These are phyloP conservation scores for Aquatica leii DNA, from an alignment of 2,888 invertebrate genomes.

Conservation along the genomic window DNA sequence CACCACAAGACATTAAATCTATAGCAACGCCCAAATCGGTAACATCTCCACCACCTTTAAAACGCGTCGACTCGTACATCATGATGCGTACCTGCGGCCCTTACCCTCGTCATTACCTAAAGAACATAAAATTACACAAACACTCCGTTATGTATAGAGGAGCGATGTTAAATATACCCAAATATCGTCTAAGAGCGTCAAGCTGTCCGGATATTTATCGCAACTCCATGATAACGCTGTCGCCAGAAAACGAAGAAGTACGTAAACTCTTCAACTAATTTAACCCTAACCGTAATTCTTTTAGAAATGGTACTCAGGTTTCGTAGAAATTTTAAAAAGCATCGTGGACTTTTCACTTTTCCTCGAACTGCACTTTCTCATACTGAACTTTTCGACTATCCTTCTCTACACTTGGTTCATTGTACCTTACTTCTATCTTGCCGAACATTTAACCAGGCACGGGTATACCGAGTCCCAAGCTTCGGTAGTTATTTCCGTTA, in stretches of 20 bases:
- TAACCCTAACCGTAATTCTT: no score
- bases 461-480: conserved; percentile 74
- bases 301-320: conserved; percentile 77
- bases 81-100: conserved; percentile 65
- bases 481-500: conserved; percentile 82
- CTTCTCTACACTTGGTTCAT: conserved; percentile 94
- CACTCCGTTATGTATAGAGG: conserved; percentile 88
- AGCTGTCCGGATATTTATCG: conserved; percentile 92
- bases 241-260: conserved; percentile 79
- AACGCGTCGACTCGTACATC: conserved; percentile 57
- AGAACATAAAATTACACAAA: conserved; percentile 75
- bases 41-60: no score
- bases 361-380: conserved; percentile 77
- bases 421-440: conserved; percentile 93
- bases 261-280: no score
- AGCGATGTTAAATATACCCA: conserved; percentile 82
- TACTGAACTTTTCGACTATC: conserved; percentile 86
- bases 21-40: neutral
- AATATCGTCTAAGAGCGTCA: conserved; percentile 83
- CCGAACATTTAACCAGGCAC: conserved; percentile 79
- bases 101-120: conserved; percentile 71
- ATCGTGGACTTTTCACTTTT: conserved; percentile 85
- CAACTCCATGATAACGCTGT: conserved; percentile 87
- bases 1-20: conserved; percentile 3
- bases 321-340: conserved; percentile 71